phyloP scores from a whole-genome alignment of 2,888 invertebrate species.

The Periphyllus acericola region DNA sequence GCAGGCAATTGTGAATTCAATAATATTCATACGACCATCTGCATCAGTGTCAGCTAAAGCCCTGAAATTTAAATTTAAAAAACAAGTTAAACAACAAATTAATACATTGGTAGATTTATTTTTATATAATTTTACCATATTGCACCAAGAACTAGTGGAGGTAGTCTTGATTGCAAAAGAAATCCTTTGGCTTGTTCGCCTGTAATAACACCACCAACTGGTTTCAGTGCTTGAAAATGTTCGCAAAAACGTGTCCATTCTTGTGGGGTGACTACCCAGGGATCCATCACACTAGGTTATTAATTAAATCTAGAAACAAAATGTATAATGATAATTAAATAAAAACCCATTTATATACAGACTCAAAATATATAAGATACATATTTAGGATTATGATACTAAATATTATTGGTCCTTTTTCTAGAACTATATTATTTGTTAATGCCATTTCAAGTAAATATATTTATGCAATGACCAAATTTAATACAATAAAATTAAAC shows the following conservation, averaged over 20 bases:
- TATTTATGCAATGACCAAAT: too few species aligned
- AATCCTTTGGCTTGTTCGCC: slow-evolving; percentile 95
- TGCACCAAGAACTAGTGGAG: slow-evolving; percentile 88
- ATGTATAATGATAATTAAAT: neutral
- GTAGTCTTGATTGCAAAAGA: slow-evolving; percentile 90
- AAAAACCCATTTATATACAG: neutral
- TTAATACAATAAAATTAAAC: too few species aligned
- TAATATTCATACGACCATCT: slow-evolving; percentile 95
- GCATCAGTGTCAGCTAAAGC: slow-evolving; percentile 92
- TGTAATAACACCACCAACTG: slow-evolving; percentile 86
- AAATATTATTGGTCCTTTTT: too few species aligned
- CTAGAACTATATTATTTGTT: too few species aligned
- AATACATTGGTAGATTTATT: neutral
- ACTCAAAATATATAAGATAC: too few species aligned
- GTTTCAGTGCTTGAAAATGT: slow-evolving; percentile 89
- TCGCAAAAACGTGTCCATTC: slow-evolving; percentile 89
- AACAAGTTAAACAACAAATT: slow-evolving; percentile 33
- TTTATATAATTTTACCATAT: slow-evolving; percentile 79
- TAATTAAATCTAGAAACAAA: slow-evolving; percentile 29
- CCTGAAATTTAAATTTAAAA: slow-evolving; percentile 70
- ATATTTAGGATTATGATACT: too few species aligned
- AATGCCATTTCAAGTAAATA: neutral
- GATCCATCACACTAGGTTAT: slow-evolving; percentile 71
- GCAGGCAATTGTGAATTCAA: slow-evolving; percentile 98
- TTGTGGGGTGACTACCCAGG: slow-evolving; percentile 87